A percentile compares a stretch with the other conserved stretches of the same genome.
Evolutionary conservation across 1,140 invertebrate species (phyloP).

Genomic region (Aphis craccivora): DNA sequence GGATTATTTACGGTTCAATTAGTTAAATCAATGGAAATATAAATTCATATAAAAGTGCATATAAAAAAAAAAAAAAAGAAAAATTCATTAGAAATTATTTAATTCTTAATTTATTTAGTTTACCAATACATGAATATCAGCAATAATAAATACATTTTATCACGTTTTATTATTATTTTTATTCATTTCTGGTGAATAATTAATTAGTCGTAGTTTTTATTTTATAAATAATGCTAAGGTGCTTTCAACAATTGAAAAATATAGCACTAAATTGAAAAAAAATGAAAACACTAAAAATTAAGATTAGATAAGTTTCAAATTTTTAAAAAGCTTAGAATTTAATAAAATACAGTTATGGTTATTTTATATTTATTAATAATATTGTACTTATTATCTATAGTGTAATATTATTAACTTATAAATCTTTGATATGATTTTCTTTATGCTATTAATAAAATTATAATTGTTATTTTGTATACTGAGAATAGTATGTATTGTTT

Average conservation of each 20-base stretch:
- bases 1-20: not conserved
- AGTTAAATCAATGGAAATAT: constrained; percentile 5
- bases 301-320: not conserved
- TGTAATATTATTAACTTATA: not conserved
- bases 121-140: not conserved
- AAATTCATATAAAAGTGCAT: not conserved
- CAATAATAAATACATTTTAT: not conserved
- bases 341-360: not conserved
- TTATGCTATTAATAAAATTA: too few relatives aligned
- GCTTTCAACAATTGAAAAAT: not conserved
- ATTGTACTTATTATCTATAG: not conserved
- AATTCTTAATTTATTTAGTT: constrained; percentile 6
- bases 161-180: not conserved
- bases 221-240: not conserved
- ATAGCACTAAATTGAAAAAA: not conserved
- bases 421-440: not conserved
- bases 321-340: too few relatives aligned
- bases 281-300: not conserved
- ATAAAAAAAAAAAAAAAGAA: not conserved
- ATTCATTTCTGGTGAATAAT: not conserved
- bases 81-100: not conserved
- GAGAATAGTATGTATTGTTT: not conserved
- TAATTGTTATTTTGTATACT: not conserved
- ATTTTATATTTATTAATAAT: not conserved
- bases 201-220: not conserved